Evolutionary conservation across 2,113 vertebrate species (phyloP).

Genomic region (Cochlearius cochlearius): DNA sequence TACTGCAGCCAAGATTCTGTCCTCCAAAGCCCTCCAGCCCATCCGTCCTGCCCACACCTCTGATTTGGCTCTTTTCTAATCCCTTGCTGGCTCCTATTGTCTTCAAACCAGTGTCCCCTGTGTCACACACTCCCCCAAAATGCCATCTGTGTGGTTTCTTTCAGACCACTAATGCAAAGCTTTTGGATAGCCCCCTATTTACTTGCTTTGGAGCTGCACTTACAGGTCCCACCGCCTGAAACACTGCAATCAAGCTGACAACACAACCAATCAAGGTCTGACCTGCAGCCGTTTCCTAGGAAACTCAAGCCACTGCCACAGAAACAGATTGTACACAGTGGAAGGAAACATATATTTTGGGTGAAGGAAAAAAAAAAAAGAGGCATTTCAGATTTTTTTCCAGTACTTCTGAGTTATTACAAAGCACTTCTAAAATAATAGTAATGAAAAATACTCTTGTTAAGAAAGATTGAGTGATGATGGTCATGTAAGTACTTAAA

Average conservation of each 20-base stretch:
- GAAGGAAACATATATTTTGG: slow-evolving; percentile 58
- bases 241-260: slow-evolving; percentile 71
- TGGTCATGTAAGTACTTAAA: slow-evolving; percentile 36
- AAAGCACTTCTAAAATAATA: slow-evolving; percentile 29
- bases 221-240: slow-evolving; percentile 54
- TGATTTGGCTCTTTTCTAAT: background rate
- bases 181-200: slow-evolving; percentile 42
- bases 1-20: background rate
- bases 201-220: slow-evolving; percentile 40
- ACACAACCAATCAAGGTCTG: slow-evolving; percentile 68
- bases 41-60: background rate
- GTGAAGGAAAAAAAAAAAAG: background rate
- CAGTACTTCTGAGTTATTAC: slow-evolving; percentile 44
- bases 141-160: slow-evolving; percentile 44
- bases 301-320: slow-evolving; percentile 62
- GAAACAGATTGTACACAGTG: slow-evolving; percentile 63
- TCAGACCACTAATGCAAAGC: slow-evolving; percentile 59
- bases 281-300: slow-evolving; percentile 68
- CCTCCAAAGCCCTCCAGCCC: background rate
- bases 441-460: slow-evolving; percentile 58
- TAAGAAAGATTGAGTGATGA: slow-evolving; percentile 56
- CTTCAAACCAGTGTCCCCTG: background rate
- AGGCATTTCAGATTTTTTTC: background rate
- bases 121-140: slow-evolving; percentile 12
- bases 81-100: background rate